Conservation (phyloP, 2,113 vertebrate genomes). For the Corythoichthys haematopterus region DNA sequence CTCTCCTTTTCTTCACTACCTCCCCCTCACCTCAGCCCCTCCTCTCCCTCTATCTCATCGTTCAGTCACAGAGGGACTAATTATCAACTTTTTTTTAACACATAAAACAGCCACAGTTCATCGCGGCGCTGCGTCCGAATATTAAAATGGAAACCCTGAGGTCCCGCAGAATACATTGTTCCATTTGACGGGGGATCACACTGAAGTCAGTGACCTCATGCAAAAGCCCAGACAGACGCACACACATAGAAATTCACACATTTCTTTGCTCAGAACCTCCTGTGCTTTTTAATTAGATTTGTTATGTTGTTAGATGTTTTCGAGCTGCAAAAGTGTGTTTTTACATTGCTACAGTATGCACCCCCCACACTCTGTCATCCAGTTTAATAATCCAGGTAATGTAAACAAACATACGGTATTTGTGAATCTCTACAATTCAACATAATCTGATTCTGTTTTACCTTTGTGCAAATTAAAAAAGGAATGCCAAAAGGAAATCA, state of each 20-base stretch:
- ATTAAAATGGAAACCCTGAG: constrained; percentile 88
- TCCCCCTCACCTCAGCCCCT: constrained; percentile 6
- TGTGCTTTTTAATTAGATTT: constrained; percentile 65
- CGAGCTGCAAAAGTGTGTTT: constrained; percentile 21
- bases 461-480: not conserved
- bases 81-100: constrained; percentile 85
- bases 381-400: constrained; percentile 39
- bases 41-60: constrained; percentile 75
- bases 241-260: constrained; percentile 11
- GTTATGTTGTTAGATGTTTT: constrained; percentile 24
- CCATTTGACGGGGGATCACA: constrained; percentile 75
- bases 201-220: constrained; percentile 52
- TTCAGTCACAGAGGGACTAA: constrained; percentile 98
- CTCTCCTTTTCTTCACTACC: constrained; percentile 55
- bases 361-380: constrained; percentile 33
- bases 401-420: constrained; percentile 5
- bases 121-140: constrained; percentile 70
- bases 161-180: constrained; percentile 88
- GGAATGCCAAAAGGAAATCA: not conserved
- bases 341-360: constrained; percentile 31
- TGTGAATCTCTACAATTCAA: not conserved
- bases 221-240: constrained; percentile 13
- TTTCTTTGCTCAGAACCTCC: constrained; percentile 34
- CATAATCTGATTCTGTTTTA: not conserved
- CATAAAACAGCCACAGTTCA: constrained; percentile 81